Evolutionary conservation across 2,888 invertebrate genomes (phyloP), one percentile per base, ranked within the genome.

Genomic region (Metallyticus violacea): DNA sequence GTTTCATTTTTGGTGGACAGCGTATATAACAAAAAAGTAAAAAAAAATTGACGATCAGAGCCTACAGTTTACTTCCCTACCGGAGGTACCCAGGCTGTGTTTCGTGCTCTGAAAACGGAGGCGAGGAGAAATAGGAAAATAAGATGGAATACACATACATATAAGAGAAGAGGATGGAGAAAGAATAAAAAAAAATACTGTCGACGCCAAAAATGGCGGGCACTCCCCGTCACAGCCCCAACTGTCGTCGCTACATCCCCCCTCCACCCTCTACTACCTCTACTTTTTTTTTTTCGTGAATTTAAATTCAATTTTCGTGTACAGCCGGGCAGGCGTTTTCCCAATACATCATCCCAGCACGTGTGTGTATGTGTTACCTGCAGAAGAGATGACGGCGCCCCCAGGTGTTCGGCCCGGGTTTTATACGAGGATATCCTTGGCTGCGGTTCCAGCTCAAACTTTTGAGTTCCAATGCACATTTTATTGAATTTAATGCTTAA

Each of bases 281-380:
- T 84, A 5, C 85, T 77, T 81, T 76, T 81, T 84, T 86, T 85
- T 84, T 87, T 87, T 88, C 88, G 87, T 88, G 87, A 88, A 88
- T 88, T 88, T 88, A 88, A 88, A 88, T 88, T 88, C 88, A 88
- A 88, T 88, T 88, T 88, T 88, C 88, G 85, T 88, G 88, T 88
- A 88, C 86, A 82, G 80, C 80, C 22, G 28, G 30, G 81, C 81
- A 79, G 85, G 85, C 79, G 78, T 87, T 87, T 86, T 87, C 85
- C 87, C 88, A 87, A 88, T 88, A 88, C 88, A 88, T 88, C 88
- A 88, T 88, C 88, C 82, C 40, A 7, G 15, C 40, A 9, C 9
- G 3, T 3, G 40, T 40, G 9, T 40, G 40, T 15, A 22, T 15
- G 40, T 1, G 40, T 15, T 62, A 62, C 40, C 40, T 62, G 40